These are phyloP conservation scores for Bucco capensis DNA, from an alignment of 2,113 vertebrate genomes.

Conservation along the genomic window DNA sequence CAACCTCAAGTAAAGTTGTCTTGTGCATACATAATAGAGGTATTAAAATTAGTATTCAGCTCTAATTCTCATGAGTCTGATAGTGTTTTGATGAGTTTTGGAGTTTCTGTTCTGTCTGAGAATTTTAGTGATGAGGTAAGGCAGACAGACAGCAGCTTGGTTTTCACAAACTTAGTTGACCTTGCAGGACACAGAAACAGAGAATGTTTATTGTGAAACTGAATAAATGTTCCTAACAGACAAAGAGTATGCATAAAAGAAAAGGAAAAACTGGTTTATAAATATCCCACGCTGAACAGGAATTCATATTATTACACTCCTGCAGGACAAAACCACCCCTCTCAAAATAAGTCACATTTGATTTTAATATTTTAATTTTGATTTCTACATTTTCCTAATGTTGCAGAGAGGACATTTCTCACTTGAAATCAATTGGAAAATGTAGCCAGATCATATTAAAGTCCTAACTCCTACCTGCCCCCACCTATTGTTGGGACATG, in stretches of 20 bases:
- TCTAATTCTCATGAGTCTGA: conserved; percentile 26
- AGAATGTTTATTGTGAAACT: conserved; percentile 28
- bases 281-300: not conserved
- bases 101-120: conserved; percentile 49
- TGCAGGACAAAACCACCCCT: not conserved
- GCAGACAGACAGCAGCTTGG: conserved; percentile 11
- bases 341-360: not conserved
- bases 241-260: not conserved
- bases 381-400: not conserved
- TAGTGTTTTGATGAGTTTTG: conserved; percentile 52
- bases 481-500: not conserved
- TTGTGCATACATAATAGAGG: conserved; percentile 7
- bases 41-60: conserved; percentile 53
- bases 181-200: conserved; percentile 24
- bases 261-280: conserved; percentile 3
- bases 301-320: not conserved
- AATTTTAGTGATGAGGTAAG: conserved; percentile 53
- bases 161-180: conserved; percentile 52
- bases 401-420: not conserved
- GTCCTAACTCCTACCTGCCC: not conserved
- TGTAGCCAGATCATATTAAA: not conserved
- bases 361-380: not conserved
- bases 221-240: not conserved
- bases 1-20: conserved; percentile 22
- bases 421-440: not conserved